Evolutionary conservation across 2,113 vertebrate genomes (phyloP), one percentile per base, ranked within the genome.

Genomic region (Crocuta crocuta): DNA sequence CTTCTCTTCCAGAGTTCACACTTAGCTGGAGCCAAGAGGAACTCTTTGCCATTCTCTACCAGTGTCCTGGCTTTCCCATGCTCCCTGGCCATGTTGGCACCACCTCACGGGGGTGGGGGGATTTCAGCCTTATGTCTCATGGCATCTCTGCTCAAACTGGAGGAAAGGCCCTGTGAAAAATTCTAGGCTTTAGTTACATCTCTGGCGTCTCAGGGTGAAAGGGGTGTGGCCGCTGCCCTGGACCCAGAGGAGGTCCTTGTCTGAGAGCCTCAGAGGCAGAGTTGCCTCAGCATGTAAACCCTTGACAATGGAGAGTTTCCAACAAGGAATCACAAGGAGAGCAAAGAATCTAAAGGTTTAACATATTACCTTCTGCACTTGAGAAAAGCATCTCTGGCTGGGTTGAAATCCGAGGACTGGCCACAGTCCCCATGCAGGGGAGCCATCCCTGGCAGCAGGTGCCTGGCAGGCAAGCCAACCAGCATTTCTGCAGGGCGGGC

Each of bases 401-500:
- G 80, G 82, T 7, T 81, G 53, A n/a, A 26, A 45, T 33, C 33
- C 7, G 66, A 89, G 89, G 71, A 12, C 0, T 70, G 58, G 43
- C 39, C 17, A 28, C 15, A 12, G 53, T 71, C 61, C n/a, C 4
- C 21, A 65, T 5, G 17, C 28, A 19, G 35, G 48, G 71, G 58
- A n/a, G 33, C 70, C 10, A 1, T 1, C 10, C 0, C 68, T 63
- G 12, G 61, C 13, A 24, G 43, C 12, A 10, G n/a, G 24, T 10
- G n/a, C 33, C 53, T 1, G 0, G 8, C 0, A 43, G 82, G 48
- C 35, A 76, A 66, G 58, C 48, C 0, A 1, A 24, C 12, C 26
- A 24, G 65, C 4, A 13, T 15, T 80, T 83, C 74, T 35, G n/a
- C 26, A 70, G n/a, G 84, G 33, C 70, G 55, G 19, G 24, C 35